Evolutionary conservation across 1,140 invertebrate species (phyloP), one percentile per base, ranked within the genome.

Genomic region (Drosophila pectinifera): DNA sequence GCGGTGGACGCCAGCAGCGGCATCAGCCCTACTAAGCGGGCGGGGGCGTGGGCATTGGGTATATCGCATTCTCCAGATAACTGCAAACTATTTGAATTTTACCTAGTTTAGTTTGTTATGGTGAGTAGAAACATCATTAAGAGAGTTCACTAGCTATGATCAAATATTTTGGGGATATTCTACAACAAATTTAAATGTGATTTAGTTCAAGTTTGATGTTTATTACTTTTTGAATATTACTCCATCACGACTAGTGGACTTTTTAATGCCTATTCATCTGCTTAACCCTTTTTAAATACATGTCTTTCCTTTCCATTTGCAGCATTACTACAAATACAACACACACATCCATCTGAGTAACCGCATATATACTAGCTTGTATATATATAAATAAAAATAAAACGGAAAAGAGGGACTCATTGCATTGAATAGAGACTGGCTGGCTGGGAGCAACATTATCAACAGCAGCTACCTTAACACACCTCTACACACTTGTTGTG

Each of bases 11-110:
- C 45, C 92, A 93, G 61, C 92, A 92, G 20, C 85, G 93, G 67
- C 93, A 93, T 82, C 91, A 92, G 74, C 93, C 93, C 62, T 93
- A 92, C 49, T 92, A 92, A 80, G 14, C 7, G 55, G 69, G 54
- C 38, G 7, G 51, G 53, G 53, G 31, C 51, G 63, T 53, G 43
- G 46, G 49, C 65, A 75, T 57, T 70, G 68, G 68, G 64, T 57
- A 72, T 54, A 46, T 54, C 72, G 65, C 72, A 70, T 73, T 86
- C 68, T 82, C 68, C 78, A 70, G 81, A 90, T 77, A 83, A 90
- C 62, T 76, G 74, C 88, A 91, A 88, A 89, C 85, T 86, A 91
- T 84, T 88, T 91, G 79, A 91, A 88, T 89, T 89, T 90, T 78
- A 81, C 78, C 73, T 91, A 91, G 82, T 85, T 89, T 91, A 91